Conservation (phyloP, 2,888 invertebrate species). For the Sphaeridia pumilis region DNA sequence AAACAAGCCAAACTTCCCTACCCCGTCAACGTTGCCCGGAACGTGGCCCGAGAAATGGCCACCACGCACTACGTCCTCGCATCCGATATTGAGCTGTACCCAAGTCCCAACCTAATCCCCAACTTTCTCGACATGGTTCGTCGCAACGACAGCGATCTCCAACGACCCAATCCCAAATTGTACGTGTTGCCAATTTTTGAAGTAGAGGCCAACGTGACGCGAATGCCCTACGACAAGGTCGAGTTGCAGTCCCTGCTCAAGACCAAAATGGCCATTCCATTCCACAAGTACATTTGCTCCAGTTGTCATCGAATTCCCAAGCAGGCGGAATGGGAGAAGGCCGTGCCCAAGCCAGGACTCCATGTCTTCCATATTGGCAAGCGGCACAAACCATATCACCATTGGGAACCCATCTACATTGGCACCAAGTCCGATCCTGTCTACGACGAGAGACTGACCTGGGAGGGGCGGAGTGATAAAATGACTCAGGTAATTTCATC, state of each 20-base stretch:
- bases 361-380: conserved; percentile 81
- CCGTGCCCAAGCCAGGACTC: conserved; percentile 39
- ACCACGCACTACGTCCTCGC: conserved; percentile 71
- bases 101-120: conserved; percentile 66
- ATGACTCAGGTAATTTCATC: conserved; percentile 78
- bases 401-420: conserved; percentile 91
- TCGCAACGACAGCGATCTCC: conserved; percentile 43
- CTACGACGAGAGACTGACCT: conserved; percentile 81
- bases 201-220: conserved; percentile 51
- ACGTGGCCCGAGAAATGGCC: conserved; percentile 71
- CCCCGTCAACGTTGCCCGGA: conserved; percentile 80
- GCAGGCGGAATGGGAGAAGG: conserved; percentile 69
- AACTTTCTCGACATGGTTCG: conserved; percentile 77
- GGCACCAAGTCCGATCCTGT: conserved; percentile 56
- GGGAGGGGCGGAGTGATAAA: conserved; percentile 92
- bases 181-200: conserved; percentile 84
- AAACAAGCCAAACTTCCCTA: conserved; percentile 68
- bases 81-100: conserved; percentile 83
- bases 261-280: conserved; percentile 70
- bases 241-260: conserved; percentile 55
- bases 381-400: conserved; percentile 61
- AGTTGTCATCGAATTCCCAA: conserved; percentile 80
- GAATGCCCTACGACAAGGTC: conserved; percentile 59
- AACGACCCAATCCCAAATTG: conserved; percentile 51
- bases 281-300: conserved; percentile 80